Evolutionary conservation across 2,888 invertebrate genomes (phyloP).

Genomic region (Vandiemenella viatica): DNA sequence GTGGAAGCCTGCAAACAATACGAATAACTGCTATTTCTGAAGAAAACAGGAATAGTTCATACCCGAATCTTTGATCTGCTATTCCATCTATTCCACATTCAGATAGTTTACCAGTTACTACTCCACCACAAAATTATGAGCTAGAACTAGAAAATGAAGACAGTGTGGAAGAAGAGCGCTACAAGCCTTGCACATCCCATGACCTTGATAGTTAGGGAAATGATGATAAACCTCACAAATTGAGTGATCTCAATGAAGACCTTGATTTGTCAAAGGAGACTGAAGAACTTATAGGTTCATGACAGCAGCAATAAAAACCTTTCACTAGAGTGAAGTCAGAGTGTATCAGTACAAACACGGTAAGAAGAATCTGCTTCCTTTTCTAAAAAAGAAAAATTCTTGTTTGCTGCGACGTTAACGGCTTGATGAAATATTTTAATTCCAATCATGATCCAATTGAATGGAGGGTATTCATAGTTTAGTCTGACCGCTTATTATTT

Average conservation of each 20-base stretch:
- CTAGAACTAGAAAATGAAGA: conserved; percentile 5
- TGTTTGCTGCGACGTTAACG: neutral
- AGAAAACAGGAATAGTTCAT: conserved; percentile 1
- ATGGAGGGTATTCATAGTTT: neutral
- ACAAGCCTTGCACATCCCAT: conserved; percentile 2
- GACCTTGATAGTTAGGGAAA: neutral
- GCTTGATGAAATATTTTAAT: neutral
- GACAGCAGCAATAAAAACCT: neutral
- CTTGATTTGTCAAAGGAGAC: neutral
- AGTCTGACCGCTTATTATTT: neutral
- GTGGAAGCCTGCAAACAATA: neutral
- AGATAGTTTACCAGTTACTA: neutral
- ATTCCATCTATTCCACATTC: neutral
- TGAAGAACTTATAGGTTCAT: neutral
- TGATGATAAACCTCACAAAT: neutral
- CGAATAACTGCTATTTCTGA: conserved; percentile 1
- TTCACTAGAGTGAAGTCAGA: neutral
- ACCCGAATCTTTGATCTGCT: conserved; percentile 1
- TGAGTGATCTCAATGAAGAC: no score
- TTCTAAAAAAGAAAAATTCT: neutral
- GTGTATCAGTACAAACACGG: neutral
- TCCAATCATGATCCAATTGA: neutral
- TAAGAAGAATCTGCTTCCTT: neutral
- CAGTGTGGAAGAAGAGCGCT: conserved; percentile 1
- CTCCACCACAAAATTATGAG: neutral